phyloP scores from a whole-genome alignment of 2,113 vertebrate species.

The Danio rerio region GRCz12tu NC_133184.1:43341501-43342000 shows the following conservation, averaged over 20 bases:
- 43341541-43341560: slow-evolving; percentile 26
- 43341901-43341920: slow-evolving; percentile 25
- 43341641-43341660: slow-evolving; percentile 28
- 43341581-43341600: slow-evolving; percentile 16
- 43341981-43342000: slow-evolving; percentile 63
- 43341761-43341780: background rate
- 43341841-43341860: no score
- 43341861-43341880: no score
- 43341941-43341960: slow-evolving; percentile 38
- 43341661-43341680: slow-evolving; percentile 47
- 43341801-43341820: slow-evolving; percentile 32
- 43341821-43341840: slow-evolving; percentile 7
- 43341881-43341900: slow-evolving; percentile 29
- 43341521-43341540: slow-evolving; percentile 30
- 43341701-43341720: slow-evolving; percentile 41
- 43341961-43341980: slow-evolving; percentile 58
- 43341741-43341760: slow-evolving; percentile 1
- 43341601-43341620: slow-evolving; percentile 29
- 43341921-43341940: slow-evolving; percentile 44
- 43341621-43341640: background rate
- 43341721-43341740: slow-evolving; percentile 39
- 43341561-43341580: slow-evolving; percentile 28
- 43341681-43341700: slow-evolving; percentile 35
- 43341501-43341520: slow-evolving; percentile 55
- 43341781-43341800: slow-evolving; percentile 35